Evolutionary conservation across 2,888 invertebrate genomes (phyloP).

Genomic region (Ennomos erosarius): DNA sequence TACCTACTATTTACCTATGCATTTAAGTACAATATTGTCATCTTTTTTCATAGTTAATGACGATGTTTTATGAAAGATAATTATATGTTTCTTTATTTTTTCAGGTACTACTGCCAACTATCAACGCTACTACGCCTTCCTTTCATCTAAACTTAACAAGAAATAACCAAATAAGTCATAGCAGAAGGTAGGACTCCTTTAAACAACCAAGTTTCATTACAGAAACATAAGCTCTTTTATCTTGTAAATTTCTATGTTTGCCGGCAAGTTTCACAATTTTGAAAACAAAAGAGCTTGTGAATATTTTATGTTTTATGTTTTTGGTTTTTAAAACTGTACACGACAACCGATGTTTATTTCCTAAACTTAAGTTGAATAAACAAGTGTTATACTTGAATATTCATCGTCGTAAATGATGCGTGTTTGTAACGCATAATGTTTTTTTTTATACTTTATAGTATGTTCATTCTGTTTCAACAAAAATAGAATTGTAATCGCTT

Average conservation of each 20-base stretch:
- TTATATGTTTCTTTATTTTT: no score
- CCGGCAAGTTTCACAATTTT: slow-evolving; percentile 69
- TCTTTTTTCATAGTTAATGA: no score
- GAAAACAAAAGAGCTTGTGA: slow-evolving; percentile 68
- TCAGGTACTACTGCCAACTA: no score
- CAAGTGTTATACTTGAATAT: slow-evolving; percentile 20
- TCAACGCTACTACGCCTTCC: no score
- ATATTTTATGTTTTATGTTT: slow-evolving; percentile 79
- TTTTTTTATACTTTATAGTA: no score
- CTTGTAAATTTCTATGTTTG: slow-evolving; percentile 70
- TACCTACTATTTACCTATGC: no score
- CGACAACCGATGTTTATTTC: slow-evolving; percentile 63
- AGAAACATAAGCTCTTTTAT: slow-evolving; percentile 63
- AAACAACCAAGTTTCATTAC: slow-evolving; percentile 54
- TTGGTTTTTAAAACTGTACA: slow-evolving; percentile 62
- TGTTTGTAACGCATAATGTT: slow-evolving; percentile 22
- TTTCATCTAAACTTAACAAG: no score
- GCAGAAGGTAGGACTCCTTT: slow-evolving; percentile 11
- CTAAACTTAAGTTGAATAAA: slow-evolving; percentile 58
- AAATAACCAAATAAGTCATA: slow-evolving; percentile 9
- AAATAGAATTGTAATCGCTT: no score
- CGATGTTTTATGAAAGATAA: no score
- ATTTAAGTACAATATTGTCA: no score
- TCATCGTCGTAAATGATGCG: slow-evolving; percentile 19
- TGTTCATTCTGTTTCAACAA: not conserved